phyloP scores from a whole-genome alignment of 92 coral and sea anemone genomes.

The Parazoanthus swiftii region DNA sequence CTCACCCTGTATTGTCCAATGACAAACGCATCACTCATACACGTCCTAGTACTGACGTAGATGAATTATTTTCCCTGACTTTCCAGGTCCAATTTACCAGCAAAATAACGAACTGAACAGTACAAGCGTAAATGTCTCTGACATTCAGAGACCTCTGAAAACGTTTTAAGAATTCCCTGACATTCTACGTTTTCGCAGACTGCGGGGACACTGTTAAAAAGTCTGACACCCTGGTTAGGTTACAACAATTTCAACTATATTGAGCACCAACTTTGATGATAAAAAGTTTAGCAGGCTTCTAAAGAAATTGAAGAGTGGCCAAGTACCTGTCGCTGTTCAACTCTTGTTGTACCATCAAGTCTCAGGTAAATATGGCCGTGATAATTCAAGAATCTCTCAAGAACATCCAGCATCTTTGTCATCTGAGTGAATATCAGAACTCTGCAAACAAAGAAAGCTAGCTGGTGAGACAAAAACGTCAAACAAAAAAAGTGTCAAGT shows the following conservation, averaged over 20 bases:
- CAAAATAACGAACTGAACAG: too few relatives aligned
- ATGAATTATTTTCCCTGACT: too few relatives aligned
- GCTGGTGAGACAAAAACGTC: not conserved
- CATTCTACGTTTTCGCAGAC: too few relatives aligned
- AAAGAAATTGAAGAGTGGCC: not conserved
- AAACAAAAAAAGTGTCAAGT: not conserved
- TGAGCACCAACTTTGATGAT: not conserved
- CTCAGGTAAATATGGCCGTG: conserved; percentile 96
- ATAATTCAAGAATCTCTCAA: conserved; percentile 87
- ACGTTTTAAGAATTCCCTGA: too few relatives aligned
- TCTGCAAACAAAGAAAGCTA: conserved; percentile 41
- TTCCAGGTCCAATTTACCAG: too few relatives aligned
- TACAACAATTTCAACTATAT: too few relatives aligned
- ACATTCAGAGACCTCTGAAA: too few relatives aligned
- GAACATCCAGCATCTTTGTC: conserved; percentile 96
- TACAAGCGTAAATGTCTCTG: too few relatives aligned
- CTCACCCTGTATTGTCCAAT: not conserved
- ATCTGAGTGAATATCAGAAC: conserved; percentile 96
- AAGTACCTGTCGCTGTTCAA: conserved; percentile 96
- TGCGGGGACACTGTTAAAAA: too few relatives aligned
- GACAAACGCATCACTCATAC: too few relatives aligned
- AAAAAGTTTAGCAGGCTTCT: too few relatives aligned
- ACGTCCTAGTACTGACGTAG: too few relatives aligned
- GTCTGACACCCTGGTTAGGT: not conserved
- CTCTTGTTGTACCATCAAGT: conserved; percentile 94